A percentile compares a stretch with the other conserved stretches of the same genome.
These are phyloP conservation scores for Nicator chloris DNA, from an alignment of 2,113 vertebrate species.

Conservation along the genomic window DNA sequence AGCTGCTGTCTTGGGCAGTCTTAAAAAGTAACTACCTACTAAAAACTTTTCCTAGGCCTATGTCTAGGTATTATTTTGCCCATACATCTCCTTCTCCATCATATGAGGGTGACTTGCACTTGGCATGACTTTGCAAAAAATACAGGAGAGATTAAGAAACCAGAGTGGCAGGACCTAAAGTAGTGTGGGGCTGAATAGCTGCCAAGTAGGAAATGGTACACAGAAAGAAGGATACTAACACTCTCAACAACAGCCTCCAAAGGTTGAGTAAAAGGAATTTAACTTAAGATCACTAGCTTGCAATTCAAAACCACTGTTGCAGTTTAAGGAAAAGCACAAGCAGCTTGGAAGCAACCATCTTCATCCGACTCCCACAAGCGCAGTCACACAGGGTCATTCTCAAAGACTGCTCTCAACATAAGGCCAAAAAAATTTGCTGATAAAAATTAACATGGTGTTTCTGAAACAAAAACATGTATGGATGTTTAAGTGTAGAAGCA, in stretches of 20 bases:
- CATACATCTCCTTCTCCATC: not conserved
- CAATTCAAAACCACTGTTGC: not conserved
- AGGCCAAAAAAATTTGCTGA: not conserved
- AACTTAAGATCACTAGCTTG: not conserved
- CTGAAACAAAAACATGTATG: not conserved
- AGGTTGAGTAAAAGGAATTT: not conserved
- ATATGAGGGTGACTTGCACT: not conserved
- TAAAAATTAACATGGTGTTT: not conserved
- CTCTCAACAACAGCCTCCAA: not conserved
- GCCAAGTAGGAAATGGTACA: not conserved
- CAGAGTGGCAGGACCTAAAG: not conserved
- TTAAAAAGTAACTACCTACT: not conserved
- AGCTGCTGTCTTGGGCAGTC: not conserved
- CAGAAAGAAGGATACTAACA: not conserved
- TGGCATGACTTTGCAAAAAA: not conserved
- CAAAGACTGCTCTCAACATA: not conserved
- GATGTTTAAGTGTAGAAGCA: not conserved
- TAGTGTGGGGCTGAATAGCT: not conserved
- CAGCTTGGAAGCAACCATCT: not conserved
- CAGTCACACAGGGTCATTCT: fast-evolving
- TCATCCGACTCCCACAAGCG: not conserved
- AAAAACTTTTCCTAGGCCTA: not conserved
- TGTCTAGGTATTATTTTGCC: not conserved
- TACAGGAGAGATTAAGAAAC: not conserved
- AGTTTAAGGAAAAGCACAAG: not conserved